Evolutionary conservation across 1,140 invertebrate genomes (phyloP).

Genomic region (Metaphire vulgaris): DNA sequence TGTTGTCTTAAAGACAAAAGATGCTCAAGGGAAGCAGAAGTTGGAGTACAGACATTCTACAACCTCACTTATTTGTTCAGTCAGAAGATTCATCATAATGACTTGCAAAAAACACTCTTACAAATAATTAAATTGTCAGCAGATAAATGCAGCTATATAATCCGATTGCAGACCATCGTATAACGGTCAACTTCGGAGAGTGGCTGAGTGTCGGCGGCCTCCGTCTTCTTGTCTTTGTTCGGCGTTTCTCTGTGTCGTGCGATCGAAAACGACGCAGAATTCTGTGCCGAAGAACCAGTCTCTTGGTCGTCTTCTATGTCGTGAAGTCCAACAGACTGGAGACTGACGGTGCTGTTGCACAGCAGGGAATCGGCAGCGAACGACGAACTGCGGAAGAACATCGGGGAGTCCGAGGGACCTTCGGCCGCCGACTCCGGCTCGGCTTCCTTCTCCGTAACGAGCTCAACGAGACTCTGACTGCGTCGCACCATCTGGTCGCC

Average conservation of each 20-base stretch:
- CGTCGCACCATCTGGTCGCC: constrained; percentile 8
- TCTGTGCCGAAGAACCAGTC: neutral
- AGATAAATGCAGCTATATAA: too few relatives aligned
- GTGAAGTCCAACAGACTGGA: constrained; percentile 50
- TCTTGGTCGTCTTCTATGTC: constrained; percentile 35
- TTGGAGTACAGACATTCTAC: too few relatives aligned
- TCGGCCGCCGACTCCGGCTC: neutral
- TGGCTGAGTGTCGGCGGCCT: constrained; percentile 17
- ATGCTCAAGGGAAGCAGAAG: too few relatives aligned
- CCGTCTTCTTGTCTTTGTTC: neutral
- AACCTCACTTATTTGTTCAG: too few relatives aligned
- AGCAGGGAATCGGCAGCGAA: constrained; percentile 66
- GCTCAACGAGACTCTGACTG: constrained; percentile 15
- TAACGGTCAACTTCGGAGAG: constrained; percentile 32
- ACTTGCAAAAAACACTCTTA: too few relatives aligned
- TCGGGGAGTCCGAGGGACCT: neutral
- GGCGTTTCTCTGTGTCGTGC: neutral
- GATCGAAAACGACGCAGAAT: neutral
- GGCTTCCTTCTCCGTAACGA: neutral
- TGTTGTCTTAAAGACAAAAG: too few relatives aligned
- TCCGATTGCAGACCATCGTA: constrained; percentile 32
- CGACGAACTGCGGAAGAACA: constrained; percentile 13
- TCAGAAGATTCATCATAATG: too few relatives aligned
- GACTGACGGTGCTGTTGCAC: constrained; percentile 79
- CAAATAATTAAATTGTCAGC: too few relatives aligned